Conservation (phyloP, 2,797 vertebrate species). For the Sebastes itinus region DNA sequence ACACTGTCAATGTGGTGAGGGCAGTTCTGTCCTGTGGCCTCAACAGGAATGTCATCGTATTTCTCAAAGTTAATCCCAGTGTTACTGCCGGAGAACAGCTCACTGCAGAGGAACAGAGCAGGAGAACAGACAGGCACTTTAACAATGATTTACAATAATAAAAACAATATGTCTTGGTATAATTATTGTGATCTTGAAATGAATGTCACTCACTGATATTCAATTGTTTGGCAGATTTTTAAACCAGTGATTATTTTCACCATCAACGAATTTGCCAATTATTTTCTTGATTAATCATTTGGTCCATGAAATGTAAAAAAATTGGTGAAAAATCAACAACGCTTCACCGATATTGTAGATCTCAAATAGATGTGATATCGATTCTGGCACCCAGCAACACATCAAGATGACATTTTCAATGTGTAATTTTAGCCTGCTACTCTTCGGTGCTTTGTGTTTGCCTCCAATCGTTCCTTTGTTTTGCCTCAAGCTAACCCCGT, state of each 20-base stretch:
- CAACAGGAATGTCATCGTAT: constrained; percentile 98
- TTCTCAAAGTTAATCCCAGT: constrained; percentile 99
- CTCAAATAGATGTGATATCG: too few species aligned
- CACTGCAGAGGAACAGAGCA: constrained; percentile 74
- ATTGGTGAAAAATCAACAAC: too few species aligned
- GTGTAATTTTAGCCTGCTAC: neutral
- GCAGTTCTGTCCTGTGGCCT: constrained; percentile 93
- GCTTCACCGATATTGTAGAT: too few species aligned
- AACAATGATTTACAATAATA: neutral
- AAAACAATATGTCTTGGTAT: neutral
- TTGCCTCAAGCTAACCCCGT: neutral
- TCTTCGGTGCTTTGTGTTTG: neutral
- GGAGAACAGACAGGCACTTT: neutral
- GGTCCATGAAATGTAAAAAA: neutral
- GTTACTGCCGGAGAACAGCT: constrained; percentile 94
- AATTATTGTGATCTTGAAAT: too few species aligned
- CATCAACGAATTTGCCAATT: neutral
- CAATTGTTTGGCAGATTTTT: neutral
- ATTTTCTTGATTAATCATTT: neutral
- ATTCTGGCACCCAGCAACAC: neutral
- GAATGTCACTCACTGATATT: too few species aligned
- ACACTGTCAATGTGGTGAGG: constrained; percentile 96
- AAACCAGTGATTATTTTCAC: neutral
- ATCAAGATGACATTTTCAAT: neutral
- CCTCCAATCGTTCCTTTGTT: neutral